Base-by-base conservation (phyloP, 2,797 vertebrate species). In the Xyrichtys novacula region DNA sequence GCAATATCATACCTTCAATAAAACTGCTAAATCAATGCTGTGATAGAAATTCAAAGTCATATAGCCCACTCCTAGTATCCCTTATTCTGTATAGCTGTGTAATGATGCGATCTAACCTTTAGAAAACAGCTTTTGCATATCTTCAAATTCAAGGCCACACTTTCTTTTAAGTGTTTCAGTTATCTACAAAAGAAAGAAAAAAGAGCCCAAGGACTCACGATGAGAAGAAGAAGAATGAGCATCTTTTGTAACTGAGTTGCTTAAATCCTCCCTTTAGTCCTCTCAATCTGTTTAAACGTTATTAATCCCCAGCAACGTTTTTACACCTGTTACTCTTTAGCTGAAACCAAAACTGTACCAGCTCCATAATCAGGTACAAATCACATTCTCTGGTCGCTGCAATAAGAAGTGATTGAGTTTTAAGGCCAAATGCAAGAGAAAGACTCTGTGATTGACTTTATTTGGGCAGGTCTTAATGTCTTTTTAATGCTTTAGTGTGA, bases 401-500 rank as follows among this genome's bases (percentile, higher is more conserved):
- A 83, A 68, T 74, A 76, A 76, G 46, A 10, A 5, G 23, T 49
- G 75, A 86, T 81, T 34, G 42, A 44, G 49, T 76, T 81, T 64
- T 36, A 23, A 54, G 65, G 28, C 49, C 52, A 26, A 57, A 65
- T 17, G 43, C 40, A 7, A 23, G 40, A 62, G 29, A 25, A 43
- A 68, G 43, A 17, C 31, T 11, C 9, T 12, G 56, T 26, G 22
- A 62, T 50, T 46, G 6, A 0, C 47, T 42, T n/a, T 59, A 46
- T 67, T 65, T 55, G 23, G 44, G 31, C 47, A 2, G 4, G 44
- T 44, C 42, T 10, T 38, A 32, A 70, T 78, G 34, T 42, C 5
- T 46, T 64, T 58, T 38, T 31, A 40, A 47, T 46, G 29, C 36
- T 25, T 6, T 42, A 10, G 54, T 26, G 29, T 22, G 11, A 3